Conservation (phyloP, 2,113 vertebrate genomes). For the Chaetodon auriga region DNA sequence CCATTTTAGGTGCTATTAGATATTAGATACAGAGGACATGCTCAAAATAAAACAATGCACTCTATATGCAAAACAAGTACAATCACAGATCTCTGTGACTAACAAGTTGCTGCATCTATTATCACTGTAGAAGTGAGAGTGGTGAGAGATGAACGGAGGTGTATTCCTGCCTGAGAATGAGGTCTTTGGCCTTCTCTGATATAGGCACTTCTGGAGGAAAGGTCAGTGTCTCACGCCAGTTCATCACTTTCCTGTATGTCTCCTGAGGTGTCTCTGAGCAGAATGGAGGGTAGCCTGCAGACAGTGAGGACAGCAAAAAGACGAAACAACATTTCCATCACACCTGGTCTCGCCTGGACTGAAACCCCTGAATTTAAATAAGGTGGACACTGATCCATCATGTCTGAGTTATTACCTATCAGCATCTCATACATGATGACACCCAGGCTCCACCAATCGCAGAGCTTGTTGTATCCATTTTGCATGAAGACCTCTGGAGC, state of each 20-base stretch:
- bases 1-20: no score
- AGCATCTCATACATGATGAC: constrained; percentile 99
- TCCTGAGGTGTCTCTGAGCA: constrained; percentile 99
- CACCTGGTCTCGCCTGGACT: background rate
- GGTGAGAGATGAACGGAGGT: no score
- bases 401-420: constrained; percentile 86
- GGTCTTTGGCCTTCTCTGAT: constrained; percentile 98
- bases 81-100: no score
- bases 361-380: background rate
- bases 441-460: constrained; percentile 98
- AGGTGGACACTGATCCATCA: background rate
- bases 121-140: background rate
- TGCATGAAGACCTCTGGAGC: constrained; percentile 98
- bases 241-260: constrained; percentile 99
- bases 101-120: no score
- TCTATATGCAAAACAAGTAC: background rate
- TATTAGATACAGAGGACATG: background rate
- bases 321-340: background rate
- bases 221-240: constrained; percentile 96
- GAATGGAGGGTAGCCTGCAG: constrained; percentile 96
- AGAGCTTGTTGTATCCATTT: constrained; percentile 98
- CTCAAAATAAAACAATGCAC: no score
- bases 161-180: constrained; percentile 91
- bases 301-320: background rate
- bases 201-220: constrained; percentile 98